Base-by-base conservation (phyloP, 2,113 vertebrate genomes). In the Petaurus breviceps region DNA sequence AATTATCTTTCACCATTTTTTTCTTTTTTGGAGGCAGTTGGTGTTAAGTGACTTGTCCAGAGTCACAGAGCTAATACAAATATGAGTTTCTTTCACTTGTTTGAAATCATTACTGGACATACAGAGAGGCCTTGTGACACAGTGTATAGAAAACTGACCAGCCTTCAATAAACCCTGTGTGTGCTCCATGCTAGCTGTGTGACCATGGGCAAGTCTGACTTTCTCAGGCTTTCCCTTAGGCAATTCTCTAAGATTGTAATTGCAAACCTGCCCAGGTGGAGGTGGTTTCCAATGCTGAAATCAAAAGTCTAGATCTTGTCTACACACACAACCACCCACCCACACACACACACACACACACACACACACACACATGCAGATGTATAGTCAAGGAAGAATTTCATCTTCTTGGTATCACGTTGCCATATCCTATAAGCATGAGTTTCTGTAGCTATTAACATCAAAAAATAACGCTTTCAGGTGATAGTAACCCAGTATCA, bases 371-470 rank as follows among this genome's bases (percentile, higher is more conserved):
- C 19, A 68, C 12, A 50, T 54, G 16, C n/a, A 53, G 90, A 8
- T 57, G 2, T 57, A 57, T 26, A 90, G 31, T 94, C 89, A 90
- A 19, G 91, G 55, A 57, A 12, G 51, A 61, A 23, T 16, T 90
- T 0, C 57, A 91, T 51, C 26, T 95, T 16, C 0, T 1, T 84
- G 43, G 54, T 93, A 11, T 97, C 90, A 96, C 94, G 51, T 91
- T 0, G 5, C 8, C 0, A 0, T 95, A 96, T 96, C 96, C 14
- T 23, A 90, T 47, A 0, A 3, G 94, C 96, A 92, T 1, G 90
- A 92, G 25, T 94, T 95, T 93, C 90, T 95, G 12, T 26, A 92
- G 95, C 97, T 94, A 91, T 77, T 53, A 93, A 37, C 24, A 26
- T 89, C 22, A 77, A 53, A 91, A 4, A 16, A 3, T 92, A 49